Conservation (phyloP, 2,888 invertebrate species). For the Caenorhabditis becei region DNA sequence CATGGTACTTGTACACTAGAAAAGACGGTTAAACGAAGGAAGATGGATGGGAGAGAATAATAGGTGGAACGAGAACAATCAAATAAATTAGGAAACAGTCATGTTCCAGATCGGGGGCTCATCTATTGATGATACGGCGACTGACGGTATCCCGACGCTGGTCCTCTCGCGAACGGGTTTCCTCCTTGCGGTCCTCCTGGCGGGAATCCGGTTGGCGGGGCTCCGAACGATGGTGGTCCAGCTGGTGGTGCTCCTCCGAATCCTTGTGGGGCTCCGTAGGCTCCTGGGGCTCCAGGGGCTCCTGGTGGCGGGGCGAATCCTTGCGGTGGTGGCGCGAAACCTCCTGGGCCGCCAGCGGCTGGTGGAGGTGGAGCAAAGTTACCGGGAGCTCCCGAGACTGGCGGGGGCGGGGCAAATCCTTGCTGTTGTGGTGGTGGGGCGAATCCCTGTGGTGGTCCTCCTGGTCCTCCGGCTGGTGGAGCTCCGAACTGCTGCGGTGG, state of each 20-base stretch:
- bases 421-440: conserved; percentile 41
- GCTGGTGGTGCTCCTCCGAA: conserved; percentile 18
- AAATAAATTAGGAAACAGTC: conserved; percentile 88
- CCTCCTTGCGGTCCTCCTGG: conserved; percentile 57
- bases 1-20: neutral
- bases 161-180: conserved; percentile 72
- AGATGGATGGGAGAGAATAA: neutral
- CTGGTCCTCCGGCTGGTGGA: conserved; percentile 29
- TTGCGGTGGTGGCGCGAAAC: conserved; percentile 38
- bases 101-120: conserved; percentile 86
- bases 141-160: conserved; percentile 65
- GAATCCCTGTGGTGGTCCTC: conserved; percentile 45
- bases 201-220: conserved; percentile 55
- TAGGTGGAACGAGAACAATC: neutral
- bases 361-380: conserved; percentile 34
- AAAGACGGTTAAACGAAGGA: neutral
- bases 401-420: conserved; percentile 55
- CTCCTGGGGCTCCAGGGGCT: conserved; percentile 22
- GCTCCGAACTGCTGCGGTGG: conserved; percentile 34
- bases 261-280: conserved; percentile 29
- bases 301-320: conserved; percentile 24
- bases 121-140: conserved; percentile 72
- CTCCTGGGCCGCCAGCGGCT: conserved; percentile 3
- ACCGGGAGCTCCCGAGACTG: conserved; percentile 37
- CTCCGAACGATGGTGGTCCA: conserved; percentile 54